Percentiles rank a stretch among this genome's conserved stretches.
These are phyloP conservation scores for Ephialtes manifestator DNA, from an alignment of 2,888 invertebrate species.

Conservation along the genomic window DNA sequence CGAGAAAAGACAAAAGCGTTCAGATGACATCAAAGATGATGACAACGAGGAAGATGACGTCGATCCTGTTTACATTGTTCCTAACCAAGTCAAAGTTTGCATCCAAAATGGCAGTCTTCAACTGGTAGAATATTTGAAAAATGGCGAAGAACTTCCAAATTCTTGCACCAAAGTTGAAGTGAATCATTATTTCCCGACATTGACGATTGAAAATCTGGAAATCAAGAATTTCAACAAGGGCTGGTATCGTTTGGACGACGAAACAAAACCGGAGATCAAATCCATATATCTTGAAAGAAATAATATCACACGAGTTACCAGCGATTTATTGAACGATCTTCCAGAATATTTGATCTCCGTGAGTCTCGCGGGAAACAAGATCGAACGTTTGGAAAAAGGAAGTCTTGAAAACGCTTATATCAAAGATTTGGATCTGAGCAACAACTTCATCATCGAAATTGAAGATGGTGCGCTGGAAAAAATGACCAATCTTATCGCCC, in stretches of 20 bases:
- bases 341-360: conserved; percentile 72
- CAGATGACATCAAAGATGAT: too few relatives aligned
- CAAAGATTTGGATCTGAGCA: conserved; percentile 82
- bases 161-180: too few relatives aligned
- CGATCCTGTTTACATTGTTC: too few relatives aligned
- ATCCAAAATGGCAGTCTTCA: too few relatives aligned
- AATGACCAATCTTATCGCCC: conserved; percentile 76
- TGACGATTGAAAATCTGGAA: neutral
- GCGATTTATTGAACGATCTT: conserved; percentile 76
- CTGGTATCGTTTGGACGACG: conserved; percentile 75
- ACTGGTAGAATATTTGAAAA: too few relatives aligned
- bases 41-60: too few relatives aligned
- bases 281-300: conserved; percentile 73
- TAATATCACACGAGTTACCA: conserved; percentile 75
- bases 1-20: too few relatives aligned
- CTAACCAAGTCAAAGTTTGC: too few relatives aligned
- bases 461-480: conserved; percentile 82
- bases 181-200: too few relatives aligned
- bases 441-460: conserved; percentile 83
- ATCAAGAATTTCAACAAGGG: conserved; percentile 75
- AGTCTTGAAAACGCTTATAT: conserved; percentile 78
- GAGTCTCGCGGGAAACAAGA: conserved; percentile 72
- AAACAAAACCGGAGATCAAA: too few relatives aligned
- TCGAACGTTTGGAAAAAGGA: conserved; percentile 69
- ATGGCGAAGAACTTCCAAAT: too few relatives aligned